Conservation (phyloP, 2,888 invertebrate genomes). For the Mythimna loreyi region DNA sequence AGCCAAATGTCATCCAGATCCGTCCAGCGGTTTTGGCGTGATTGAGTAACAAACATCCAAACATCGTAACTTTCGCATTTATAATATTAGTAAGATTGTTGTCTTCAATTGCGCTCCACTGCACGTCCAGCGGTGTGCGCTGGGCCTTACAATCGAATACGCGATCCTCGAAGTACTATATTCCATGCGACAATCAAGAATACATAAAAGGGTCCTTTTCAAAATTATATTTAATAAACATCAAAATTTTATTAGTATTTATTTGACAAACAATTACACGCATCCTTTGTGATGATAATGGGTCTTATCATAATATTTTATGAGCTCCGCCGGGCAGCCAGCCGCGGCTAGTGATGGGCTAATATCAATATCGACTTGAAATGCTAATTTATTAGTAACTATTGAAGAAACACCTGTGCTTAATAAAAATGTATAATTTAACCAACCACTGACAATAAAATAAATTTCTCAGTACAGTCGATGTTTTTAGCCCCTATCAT, state of each 20-base stretch:
- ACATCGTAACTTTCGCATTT: too few relatives aligned
- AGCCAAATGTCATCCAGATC: too few relatives aligned
- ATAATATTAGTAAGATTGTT: too few relatives aligned
- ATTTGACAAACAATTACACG: constrained; percentile 91
- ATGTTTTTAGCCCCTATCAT: too few relatives aligned
- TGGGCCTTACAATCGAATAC: constrained; percentile 50
- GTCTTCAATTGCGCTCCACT: too few relatives aligned
- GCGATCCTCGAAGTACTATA: constrained; percentile 68
- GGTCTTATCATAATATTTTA: constrained; percentile 88
- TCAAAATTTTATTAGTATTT: constrained; percentile 89
- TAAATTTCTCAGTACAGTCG: too few relatives aligned
- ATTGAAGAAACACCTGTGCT: background rate
- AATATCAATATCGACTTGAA: constrained; percentile 48
- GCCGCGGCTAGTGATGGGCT: constrained; percentile 70
- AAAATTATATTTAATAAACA: constrained; percentile 89
- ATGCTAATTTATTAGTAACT: constrained; percentile 7
- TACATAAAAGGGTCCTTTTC: constrained; percentile 79
- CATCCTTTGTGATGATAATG: constrained; percentile 90
- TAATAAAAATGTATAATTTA: background rate
- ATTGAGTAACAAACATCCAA: too few relatives aligned
- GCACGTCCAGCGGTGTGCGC: too few relatives aligned
- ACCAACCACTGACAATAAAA: too few relatives aligned
- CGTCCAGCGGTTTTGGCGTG: too few relatives aligned
- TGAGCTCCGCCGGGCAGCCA: constrained; percentile 74
- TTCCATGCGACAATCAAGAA: constrained; percentile 76